phyloP scores from a whole-genome alignment of 2,888 invertebrate species.

The Sphecodes monilicornis region DNA sequence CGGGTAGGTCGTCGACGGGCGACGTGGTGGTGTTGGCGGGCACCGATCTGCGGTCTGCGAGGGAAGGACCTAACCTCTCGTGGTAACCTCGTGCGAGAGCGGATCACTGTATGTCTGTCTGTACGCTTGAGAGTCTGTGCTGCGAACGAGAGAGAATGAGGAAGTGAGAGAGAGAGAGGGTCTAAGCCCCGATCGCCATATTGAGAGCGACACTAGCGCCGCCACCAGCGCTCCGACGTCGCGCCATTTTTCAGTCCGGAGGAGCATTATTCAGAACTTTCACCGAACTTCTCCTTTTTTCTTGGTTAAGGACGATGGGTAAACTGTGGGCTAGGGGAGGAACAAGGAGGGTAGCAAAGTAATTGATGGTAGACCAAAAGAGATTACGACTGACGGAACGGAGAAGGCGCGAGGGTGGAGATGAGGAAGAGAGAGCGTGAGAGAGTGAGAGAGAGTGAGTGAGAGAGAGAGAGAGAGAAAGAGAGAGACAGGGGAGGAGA shows the following conservation, averaged over 20 bases:
- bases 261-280: neutral
- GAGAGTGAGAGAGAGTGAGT: too few relatives aligned
- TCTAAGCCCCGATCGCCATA: slow-evolving; percentile 60
- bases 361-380: slow-evolving; percentile 17
- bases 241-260: slow-evolving; percentile 60
- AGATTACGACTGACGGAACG: slow-evolving; percentile 16
- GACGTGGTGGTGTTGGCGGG: slow-evolving; percentile 28
- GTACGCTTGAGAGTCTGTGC: slow-evolving; percentile 10
- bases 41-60: slow-evolving; percentile 43
- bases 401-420: neutral
- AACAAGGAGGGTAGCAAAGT: neutral
- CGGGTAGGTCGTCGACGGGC: slow-evolving; percentile 44
- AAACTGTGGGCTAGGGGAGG: neutral
- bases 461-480: neutral
- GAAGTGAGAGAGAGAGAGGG: neutral
- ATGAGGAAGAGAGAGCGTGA: neutral
- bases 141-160: slow-evolving; percentile 20
- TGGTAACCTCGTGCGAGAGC: slow-evolving; percentile 68
- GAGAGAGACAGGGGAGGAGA: neutral
- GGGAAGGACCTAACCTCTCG: slow-evolving; percentile 68
- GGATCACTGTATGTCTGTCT: slow-evolving; percentile 29
- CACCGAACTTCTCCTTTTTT: neutral
- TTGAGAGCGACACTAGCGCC: slow-evolving; percentile 62
- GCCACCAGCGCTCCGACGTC: slow-evolving; percentile 22
- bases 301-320: neutral